These are phyloP conservation scores for Sus cebifrons DNA, from an alignment of 2,797 vertebrate species.

Conservation along the genomic window DNA sequence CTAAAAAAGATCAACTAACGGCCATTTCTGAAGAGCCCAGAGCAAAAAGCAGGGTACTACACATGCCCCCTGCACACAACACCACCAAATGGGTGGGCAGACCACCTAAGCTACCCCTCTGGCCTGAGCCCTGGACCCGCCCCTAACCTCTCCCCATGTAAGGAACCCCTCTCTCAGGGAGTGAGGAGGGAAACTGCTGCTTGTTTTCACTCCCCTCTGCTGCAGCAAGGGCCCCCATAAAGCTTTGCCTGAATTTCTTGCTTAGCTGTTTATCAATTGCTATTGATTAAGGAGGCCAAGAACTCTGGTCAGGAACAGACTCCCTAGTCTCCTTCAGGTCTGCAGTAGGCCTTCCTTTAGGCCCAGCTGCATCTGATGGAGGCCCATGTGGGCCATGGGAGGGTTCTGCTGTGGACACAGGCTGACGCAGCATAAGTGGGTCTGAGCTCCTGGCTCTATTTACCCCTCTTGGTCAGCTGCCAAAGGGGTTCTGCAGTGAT, in stretches of 20 bases:
- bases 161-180: background rate
- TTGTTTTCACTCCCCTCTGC: background rate
- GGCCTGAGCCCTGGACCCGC: background rate
- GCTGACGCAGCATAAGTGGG: background rate
- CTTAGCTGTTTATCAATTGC: no score
- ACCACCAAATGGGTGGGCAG: no score
- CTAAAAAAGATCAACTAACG: no score
- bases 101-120: no score
- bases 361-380: background rate
- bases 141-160: background rate
- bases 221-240: background rate
- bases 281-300: no score
- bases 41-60: no score
- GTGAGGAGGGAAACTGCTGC: background rate
- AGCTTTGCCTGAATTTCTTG: no score
- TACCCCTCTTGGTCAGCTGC: background rate
- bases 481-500: background rate
- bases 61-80: no score
- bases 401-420: accelerated
- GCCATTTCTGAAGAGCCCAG: no score
- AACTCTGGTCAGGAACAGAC: no score
- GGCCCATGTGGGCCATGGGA: accelerated
- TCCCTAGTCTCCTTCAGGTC: background rate
- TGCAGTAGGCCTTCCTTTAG: background rate
- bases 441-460: background rate